Percentiles rank a stretch among this genome's conserved stretches.
Evolutionary conservation across 2,113 vertebrate genomes (phyloP).

Genomic region (Piaya cayana): DNA sequence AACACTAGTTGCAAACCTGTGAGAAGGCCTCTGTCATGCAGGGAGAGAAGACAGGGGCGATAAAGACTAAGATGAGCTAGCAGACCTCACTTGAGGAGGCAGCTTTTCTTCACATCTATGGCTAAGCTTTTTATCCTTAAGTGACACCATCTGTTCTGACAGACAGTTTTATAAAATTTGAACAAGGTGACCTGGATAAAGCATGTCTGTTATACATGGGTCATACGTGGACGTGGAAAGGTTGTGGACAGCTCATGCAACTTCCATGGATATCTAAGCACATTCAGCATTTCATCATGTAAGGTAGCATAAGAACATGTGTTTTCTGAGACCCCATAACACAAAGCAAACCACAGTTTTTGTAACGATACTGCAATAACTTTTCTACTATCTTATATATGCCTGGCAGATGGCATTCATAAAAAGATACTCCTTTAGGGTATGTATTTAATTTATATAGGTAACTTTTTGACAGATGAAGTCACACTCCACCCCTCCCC

Average conservation of each 20-base stretch:
- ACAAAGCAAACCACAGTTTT: background rate
- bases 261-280: accelerated
- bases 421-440: background rate
- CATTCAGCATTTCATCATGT: background rate
- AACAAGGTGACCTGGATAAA: slow-evolving; percentile 53
- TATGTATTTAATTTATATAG: background rate
- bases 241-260: background rate
- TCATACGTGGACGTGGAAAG: background rate
- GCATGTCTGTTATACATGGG: background rate
- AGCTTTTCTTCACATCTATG: slow-evolving; percentile 65
- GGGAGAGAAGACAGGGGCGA: background rate
- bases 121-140: slow-evolving; percentile 70
- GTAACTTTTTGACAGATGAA: background rate
- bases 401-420: background rate
- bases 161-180: slow-evolving; percentile 61
- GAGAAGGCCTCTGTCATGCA: background rate
- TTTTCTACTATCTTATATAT: background rate
- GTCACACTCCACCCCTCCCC: background rate
- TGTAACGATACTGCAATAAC: background rate
- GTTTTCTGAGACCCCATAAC: background rate
- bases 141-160: slow-evolving; percentile 67
- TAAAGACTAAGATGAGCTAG: background rate
- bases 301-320: background rate
- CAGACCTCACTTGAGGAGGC: slow-evolving; percentile 37
- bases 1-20: background rate